A percentile compares a stretch with the other conserved stretches of the same genome.
These are phyloP conservation scores for Lasaia peninsularis DNA, from an alignment of 1,140 invertebrate genomes.

Conservation along the genomic window DNA sequence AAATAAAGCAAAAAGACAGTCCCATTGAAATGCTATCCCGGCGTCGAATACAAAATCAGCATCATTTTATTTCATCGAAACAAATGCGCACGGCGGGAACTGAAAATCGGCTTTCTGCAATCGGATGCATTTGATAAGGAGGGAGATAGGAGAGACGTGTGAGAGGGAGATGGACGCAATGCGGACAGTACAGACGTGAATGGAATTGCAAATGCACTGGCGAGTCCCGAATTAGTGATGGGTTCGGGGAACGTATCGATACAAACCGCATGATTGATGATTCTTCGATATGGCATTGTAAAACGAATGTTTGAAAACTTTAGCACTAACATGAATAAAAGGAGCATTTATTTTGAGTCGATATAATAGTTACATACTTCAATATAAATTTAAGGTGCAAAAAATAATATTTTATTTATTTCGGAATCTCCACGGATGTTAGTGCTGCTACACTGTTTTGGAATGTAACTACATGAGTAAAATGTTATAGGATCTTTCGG, in stretches of 20 bases:
- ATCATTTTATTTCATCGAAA: slow-evolving; percentile 49
- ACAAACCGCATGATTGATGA: neutral
- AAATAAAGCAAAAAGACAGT: slow-evolving; percentile 18
- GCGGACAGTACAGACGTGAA: slow-evolving; percentile 53
- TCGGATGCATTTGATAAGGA: slow-evolving; percentile 52
- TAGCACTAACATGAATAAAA: neutral
- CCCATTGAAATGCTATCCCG: slow-evolving; percentile 30
- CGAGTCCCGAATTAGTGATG: slow-evolving; percentile 16
- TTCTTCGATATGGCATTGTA: no score
- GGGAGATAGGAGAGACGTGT: slow-evolving; percentile 26
- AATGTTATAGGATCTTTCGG: no score
- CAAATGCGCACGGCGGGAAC: slow-evolving; percentile 46
- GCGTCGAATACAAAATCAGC: slow-evolving; percentile 56
- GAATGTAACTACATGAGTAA: no score
- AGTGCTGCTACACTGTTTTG: no score
- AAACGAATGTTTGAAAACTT: neutral
- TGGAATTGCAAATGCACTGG: slow-evolving; percentile 54
- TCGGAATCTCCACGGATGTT: no score
- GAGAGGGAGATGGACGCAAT: slow-evolving; percentile 45
- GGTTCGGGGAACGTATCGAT: slow-evolving; percentile 5
- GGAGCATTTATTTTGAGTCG: no score
- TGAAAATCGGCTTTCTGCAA: slow-evolving; percentile 59
- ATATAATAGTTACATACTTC: no score
- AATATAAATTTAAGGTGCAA: no score
- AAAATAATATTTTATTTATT: no score